Evolutionary conservation across 2,888 invertebrate genomes (phyloP), one percentile per base, ranked within the genome.

Genomic region (Choristoneura rosaceana): DNA sequence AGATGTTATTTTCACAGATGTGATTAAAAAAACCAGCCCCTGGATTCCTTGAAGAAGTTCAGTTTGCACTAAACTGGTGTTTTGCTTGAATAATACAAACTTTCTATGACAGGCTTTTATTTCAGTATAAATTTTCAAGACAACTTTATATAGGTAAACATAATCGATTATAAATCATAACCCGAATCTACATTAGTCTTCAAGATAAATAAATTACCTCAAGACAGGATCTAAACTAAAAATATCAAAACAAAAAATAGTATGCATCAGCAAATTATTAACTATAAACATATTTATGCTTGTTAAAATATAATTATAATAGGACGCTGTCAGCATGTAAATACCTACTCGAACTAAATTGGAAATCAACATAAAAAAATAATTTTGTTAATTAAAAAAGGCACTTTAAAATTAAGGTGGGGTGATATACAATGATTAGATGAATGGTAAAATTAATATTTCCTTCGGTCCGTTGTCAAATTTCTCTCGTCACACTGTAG

Each of bases 401-500:
- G 90, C 89, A 92, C 89, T 90, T 91, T 87, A 84, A 90, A 90
- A 90, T 86, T 79, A 90, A 90, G 90, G 89, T 91, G 88, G 90
- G 89, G 87, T 82, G 76, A 81, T 82, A 81, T 82, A 59, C 55
- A 82, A 77, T 77, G 78, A 84, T 85, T 83, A 84, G 79, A 84
- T 82, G 80, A 83, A 85, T 86, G 79, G 78, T 84, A 84, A 84
- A 86, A 85, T 85, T 83, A 81, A 81, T 84, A 83, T 82, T 84
- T 82, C 81, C 83, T 82, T 81, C 84, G 82, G 81, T 87, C 81
- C 82, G 84, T 85, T 81, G 82, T 84, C 82, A 86, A 85, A 84
- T 86, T 89, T 92, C 92, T 92, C 92, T 92, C 93, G 91, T 92
- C 89, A 92, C 92, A 93, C 90, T 88, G 90, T 85, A 88, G 89